phyloP scores from a whole-genome alignment of 1,140 invertebrate species.

The Drosophila oshimai region DNA sequence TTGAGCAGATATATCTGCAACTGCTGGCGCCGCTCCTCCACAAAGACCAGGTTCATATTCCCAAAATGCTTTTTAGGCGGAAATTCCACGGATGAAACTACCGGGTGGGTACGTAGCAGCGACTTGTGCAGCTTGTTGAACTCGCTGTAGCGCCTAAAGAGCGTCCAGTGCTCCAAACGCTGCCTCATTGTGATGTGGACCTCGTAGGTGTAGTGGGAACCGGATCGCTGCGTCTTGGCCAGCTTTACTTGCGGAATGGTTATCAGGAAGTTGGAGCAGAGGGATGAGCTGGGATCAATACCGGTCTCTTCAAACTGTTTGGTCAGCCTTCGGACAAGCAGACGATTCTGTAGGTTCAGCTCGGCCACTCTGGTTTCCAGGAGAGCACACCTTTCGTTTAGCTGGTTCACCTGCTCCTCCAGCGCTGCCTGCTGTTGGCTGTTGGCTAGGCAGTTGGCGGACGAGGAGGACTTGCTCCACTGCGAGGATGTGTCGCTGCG shows the following conservation, averaged over 20 bases:
- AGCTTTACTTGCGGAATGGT: constrained; percentile 79
- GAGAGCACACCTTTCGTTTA: constrained; percentile 65
- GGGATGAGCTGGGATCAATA: constrained; percentile 68
- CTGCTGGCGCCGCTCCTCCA: constrained; percentile 89
- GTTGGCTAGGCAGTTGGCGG: constrained; percentile 36
- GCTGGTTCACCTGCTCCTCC: constrained; percentile 54
- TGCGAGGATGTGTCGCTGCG: constrained; percentile 76
- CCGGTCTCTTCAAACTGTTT: constrained; percentile 70
- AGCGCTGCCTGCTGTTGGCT: constrained; percentile 40
- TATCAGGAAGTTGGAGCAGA: constrained; percentile 75
- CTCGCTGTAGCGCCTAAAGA: constrained; percentile 93
- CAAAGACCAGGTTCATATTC: constrained; percentile 92
- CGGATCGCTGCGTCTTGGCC: constrained; percentile 41
- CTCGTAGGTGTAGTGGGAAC: constrained; percentile 72
- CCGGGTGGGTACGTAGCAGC: constrained; percentile 89
- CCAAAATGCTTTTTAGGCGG: constrained; percentile 95
- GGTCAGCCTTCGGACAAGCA: constrained; percentile 65
- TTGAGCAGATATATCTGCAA: constrained; percentile 90
- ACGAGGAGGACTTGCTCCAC: constrained; percentile 77
- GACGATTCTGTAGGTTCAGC: constrained; percentile 67
- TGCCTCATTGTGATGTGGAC: constrained; percentile 76
- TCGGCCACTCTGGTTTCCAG: constrained; percentile 74
- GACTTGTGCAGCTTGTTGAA: constrained; percentile 91
- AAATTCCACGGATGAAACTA: constrained; percentile 90
- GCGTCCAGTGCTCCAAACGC: constrained; percentile 93